phyloP scores from a whole-genome alignment of 1,140 invertebrate species.

The Temnothorax curvispinosus region DNA sequence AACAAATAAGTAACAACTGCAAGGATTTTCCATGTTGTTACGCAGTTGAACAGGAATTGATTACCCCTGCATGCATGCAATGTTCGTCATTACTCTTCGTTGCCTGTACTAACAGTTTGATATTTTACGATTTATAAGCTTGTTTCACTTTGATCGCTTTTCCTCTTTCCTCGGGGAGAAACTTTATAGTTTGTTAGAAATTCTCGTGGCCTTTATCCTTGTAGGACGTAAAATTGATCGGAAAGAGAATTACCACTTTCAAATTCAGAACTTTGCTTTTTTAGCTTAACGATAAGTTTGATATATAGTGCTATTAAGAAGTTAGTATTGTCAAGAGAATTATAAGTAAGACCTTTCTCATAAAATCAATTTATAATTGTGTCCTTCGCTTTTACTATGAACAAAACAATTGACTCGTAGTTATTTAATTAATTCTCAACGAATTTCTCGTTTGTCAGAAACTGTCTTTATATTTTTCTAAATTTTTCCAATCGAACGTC shows the following conservation, averaged over 20 bases:
- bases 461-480: not conserved
- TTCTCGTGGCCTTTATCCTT: not conserved
- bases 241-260: not conserved
- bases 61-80: not conserved
- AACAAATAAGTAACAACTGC: not conserved
- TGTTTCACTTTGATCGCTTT: not conserved
- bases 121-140: not conserved
- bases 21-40: not conserved
- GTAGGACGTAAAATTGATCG: not conserved
- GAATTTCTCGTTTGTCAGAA: not conserved
- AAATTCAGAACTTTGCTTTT: not conserved
- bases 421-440: not conserved
- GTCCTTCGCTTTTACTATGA: not conserved
- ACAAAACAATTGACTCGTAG: not conserved
- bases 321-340: not conserved
- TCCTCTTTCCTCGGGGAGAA: not conserved
- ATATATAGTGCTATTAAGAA: not conserved
- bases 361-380: not conserved
- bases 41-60: not conserved
- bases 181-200: not conserved
- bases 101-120: not conserved
- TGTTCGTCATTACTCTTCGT: not conserved
- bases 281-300: not conserved
- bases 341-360: not conserved
- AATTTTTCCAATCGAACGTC: not conserved